phyloP scores from a whole-genome alignment of 2,113 vertebrate genomes.

The Prolemur simus region DNA sequence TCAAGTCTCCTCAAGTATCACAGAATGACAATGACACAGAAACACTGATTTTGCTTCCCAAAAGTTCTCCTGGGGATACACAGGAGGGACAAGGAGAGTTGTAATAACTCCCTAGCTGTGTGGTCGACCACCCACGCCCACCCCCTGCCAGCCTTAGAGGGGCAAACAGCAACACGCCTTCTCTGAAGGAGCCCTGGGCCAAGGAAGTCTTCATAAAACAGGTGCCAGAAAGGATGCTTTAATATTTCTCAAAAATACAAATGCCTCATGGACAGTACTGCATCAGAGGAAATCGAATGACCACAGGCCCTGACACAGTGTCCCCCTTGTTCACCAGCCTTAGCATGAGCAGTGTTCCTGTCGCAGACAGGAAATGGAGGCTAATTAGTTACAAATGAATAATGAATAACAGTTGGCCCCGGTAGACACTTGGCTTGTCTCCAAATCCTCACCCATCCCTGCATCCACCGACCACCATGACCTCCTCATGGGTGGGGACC shows the following conservation, averaged over 20 bases:
- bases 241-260: rapidly evolving
- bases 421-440: rapidly evolving
- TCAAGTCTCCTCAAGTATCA: background rate
- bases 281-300: rapidly evolving
- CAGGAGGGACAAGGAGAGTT: background rate
- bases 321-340: rapidly evolving
- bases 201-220: rapidly evolving
- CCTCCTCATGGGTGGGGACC: rapidly evolving
- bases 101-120: no score
- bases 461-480: rapidly evolving
- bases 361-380: rapidly evolving
- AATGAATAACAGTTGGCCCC: background rate
- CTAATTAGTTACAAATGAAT: rapidly evolving
- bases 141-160: no score
- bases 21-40: background rate
- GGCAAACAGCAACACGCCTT: background rate
- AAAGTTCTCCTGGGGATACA: background rate
- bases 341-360: rapidly evolving
- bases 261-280: rapidly evolving
- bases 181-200: no score
- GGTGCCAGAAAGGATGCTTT: rapidly evolving
- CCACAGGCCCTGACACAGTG: rapidly evolving
- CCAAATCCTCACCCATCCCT: background rate
- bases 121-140: background rate
- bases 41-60: background rate